phyloP scores from a whole-genome alignment of 1,140 invertebrate species.

The Theocolax elegans region DNA sequence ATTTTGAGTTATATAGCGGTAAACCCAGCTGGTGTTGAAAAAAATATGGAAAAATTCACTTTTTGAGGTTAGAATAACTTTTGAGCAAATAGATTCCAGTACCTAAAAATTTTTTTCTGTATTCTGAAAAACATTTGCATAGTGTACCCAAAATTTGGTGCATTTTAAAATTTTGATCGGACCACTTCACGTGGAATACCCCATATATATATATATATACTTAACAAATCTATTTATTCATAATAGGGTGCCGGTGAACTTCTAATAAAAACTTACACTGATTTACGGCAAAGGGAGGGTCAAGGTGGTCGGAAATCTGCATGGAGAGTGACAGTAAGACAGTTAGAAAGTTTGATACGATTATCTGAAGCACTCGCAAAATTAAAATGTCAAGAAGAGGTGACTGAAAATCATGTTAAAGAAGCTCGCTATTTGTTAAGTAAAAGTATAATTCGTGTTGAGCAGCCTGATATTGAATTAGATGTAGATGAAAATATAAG shows the following conservation, averaged over 20 bases:
- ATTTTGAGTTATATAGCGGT: no score
- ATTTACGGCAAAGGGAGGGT: conserved; percentile 85
- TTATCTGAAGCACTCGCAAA: conserved; percentile 96
- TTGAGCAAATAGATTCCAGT: no score
- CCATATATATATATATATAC: no score
- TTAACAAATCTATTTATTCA: conserved; percentile 17
- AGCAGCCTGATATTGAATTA: conserved; percentile 96
- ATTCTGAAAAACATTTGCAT: no score
- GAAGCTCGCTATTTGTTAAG: conserved; percentile 94
- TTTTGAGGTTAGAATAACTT: no score
- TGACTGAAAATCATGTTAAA: conserved; percentile 87
- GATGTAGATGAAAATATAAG: no score
- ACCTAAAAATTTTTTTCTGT: no score
- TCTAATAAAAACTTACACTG: conserved; percentile 90
- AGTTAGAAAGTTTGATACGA: conserved; percentile 96
- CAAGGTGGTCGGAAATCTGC: conserved; percentile 79
- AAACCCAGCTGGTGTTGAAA: no score
- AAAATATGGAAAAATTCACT: no score
- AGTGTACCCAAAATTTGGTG: no score
- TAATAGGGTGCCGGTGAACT: conserved; percentile 81
- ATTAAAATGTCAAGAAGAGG: conserved; percentile 92
- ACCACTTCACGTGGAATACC: no score
- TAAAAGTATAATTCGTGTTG: conserved; percentile 97
- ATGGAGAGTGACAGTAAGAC: conserved; percentile 98
- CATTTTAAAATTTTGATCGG: no score